Base-by-base conservation (phyloP, 2,113 vertebrate genomes). In the Clarias gariepinus region DNA sequence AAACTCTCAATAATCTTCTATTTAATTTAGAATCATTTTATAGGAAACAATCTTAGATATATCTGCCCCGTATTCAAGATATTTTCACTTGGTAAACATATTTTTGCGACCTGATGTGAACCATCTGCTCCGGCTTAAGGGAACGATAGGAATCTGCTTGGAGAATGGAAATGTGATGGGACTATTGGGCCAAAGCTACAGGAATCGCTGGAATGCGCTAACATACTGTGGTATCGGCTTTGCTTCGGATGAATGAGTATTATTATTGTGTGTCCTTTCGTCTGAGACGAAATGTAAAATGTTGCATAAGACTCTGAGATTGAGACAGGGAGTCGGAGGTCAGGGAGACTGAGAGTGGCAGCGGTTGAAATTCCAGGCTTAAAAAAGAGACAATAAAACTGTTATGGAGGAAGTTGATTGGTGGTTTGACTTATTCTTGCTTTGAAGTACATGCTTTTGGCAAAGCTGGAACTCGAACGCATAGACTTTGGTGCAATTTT, bases 161-260 rank as follows among this genome's bases (percentile, higher is more conserved):
- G 80, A 85, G 91, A 91, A 90, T 90, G 60, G 21, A 89, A 91
- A 90, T 89, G 58, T 81, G 90, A 89, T 84, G 84, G 86, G 89
- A 90, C 93, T 93, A 94, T 89, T 91, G 90, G 93, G 91, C 91
- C 89, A 91, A 91, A 90, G 61, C 91, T 92, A 87, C 86, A 76
- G 89, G 91, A 86, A 93, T 94, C 63, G 53, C 91, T 88, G 93
- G 94, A 94, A 95, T 94, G 92, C 92, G 92, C 36, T 90, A 88
- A 84, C 87, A 85, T 79, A 88, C 77, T 79, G 76, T 36, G 64
- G 55, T 84, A 71, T 77, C 33, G 3, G 21, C 33, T 23, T 77
- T 7, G 57, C 30, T 85, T 89, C 85, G 90, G 90, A 60, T 9
- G 88, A 83, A 85, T 85, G 86, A 88, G 89, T 87, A 84, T 80